phyloP scores from a whole-genome alignment of 2,888 invertebrate species.

The Camponotus fellah region DNA sequence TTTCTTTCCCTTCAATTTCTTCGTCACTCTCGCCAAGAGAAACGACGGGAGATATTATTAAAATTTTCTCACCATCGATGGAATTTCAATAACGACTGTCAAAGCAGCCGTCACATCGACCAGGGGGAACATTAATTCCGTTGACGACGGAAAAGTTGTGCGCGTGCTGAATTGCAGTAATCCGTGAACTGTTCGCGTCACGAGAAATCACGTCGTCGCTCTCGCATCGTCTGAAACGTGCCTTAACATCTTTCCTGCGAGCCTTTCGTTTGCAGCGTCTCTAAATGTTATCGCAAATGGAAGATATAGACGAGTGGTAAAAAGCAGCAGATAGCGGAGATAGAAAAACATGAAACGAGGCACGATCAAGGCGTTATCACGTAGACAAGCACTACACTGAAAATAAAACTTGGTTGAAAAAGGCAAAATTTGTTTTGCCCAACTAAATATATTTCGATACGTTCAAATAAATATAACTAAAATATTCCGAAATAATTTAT shows the following conservation, averaged over 20 bases:
- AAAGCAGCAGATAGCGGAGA: background rate
- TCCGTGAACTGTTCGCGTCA: constrained; percentile 33
- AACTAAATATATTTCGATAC: too few relatives aligned
- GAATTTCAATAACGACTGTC: constrained; percentile 73
- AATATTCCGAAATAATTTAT: too few relatives aligned
- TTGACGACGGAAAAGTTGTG: constrained; percentile 49
- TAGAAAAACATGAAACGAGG: background rate
- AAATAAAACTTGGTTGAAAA: too few relatives aligned
- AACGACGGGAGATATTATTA: constrained; percentile 60
- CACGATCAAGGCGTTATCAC: constrained; percentile 14
- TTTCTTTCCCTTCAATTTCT: background rate
- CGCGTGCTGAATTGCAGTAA: constrained; percentile 48
- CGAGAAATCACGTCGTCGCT: constrained; percentile 46
- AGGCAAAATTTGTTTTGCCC: too few relatives aligned
- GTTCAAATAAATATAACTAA: too few relatives aligned
- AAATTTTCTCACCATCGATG: constrained; percentile 66
- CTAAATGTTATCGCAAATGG: constrained; percentile 18
- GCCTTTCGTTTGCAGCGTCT: background rate
- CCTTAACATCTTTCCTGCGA: background rate
- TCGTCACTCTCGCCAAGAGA: background rate
- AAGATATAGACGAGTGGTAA: background rate
- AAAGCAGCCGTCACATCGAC: constrained; percentile 56
- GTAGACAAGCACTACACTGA: background rate
- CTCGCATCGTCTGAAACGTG: constrained; percentile 26
- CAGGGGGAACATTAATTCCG: constrained; percentile 64